Percentiles rank a stretch among this genome's conserved stretches.
phyloP scores from a whole-genome alignment of 2,797 vertebrate species.

The Manis crassicaudata region DNA sequence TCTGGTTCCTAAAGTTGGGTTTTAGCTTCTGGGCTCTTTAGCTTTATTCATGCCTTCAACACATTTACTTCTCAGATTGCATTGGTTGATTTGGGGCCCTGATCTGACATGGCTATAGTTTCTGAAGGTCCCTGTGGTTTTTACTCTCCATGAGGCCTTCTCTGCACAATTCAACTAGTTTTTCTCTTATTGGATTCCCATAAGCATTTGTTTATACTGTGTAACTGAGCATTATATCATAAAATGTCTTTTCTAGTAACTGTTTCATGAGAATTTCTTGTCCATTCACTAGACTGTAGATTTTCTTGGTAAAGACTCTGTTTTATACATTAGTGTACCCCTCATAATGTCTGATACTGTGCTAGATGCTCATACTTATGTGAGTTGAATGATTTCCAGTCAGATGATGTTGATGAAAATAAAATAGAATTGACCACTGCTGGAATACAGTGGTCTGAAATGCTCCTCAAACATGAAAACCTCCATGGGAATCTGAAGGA shows the following conservation, averaged over 20 bases:
- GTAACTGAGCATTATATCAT: background rate
- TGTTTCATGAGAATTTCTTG: background rate
- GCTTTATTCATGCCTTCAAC: background rate
- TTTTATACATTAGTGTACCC: background rate
- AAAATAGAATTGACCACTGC: background rate
- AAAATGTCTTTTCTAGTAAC: background rate
- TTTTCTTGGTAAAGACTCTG: background rate
- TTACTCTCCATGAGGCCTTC: background rate
- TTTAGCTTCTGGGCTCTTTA: background rate
- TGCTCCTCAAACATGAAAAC: background rate
- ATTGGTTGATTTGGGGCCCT: background rate
- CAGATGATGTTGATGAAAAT: background rate
- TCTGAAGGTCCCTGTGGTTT: background rate
- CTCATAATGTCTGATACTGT: background rate
- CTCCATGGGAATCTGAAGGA: background rate
- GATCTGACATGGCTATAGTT: background rate
- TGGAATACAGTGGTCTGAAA: background rate
- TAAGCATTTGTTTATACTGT: background rate
- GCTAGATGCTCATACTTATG: background rate
- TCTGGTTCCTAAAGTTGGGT: background rate
- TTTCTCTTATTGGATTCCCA: background rate
- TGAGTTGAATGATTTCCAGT: background rate
- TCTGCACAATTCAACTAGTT: background rate
- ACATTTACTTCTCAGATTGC: constrained; percentile 12
- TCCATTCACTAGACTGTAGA: background rate